Evolutionary conservation across 2,888 invertebrate species (phyloP).

Genomic region (Leptopterna dolabrata): DNA sequence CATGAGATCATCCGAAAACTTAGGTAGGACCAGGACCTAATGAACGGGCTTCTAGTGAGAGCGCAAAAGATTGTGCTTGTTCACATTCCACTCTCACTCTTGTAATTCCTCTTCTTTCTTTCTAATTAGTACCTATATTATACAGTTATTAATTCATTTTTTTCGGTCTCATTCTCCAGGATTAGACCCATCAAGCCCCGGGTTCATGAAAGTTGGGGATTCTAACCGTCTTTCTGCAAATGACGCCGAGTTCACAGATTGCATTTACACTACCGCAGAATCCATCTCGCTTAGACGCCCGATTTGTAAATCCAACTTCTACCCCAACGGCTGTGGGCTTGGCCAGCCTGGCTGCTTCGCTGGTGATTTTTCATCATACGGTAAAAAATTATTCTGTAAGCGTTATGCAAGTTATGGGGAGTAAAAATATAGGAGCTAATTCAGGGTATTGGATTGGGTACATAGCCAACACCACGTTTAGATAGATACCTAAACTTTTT

Average conservation of each 20-base stretch:
- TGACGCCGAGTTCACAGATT: conserved; percentile 22
- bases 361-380: not conserved
- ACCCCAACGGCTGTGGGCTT: conserved; percentile 1
- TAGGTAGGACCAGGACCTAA: no score
- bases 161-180: not conserved
- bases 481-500: no score
- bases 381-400: not conserved
- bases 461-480: no score
- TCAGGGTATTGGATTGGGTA: no score
- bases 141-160: no score
- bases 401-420: no score
- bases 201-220: not conserved
- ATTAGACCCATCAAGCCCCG: conserved; percentile 13
- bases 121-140: not conserved
- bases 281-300: not conserved
- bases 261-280: not conserved
- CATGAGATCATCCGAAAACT: no score
- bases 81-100: not conserved
- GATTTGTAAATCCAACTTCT: conserved; percentile 22
- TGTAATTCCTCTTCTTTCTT: no score
- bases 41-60: no score
- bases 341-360: conserved; percentile 16
- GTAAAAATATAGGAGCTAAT: no score
- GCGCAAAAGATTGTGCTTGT: no score
- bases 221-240: not conserved